Evolutionary conservation across 1,140 invertebrate species (phyloP).

Genomic region (Zaprionus gabonicus): DNA sequence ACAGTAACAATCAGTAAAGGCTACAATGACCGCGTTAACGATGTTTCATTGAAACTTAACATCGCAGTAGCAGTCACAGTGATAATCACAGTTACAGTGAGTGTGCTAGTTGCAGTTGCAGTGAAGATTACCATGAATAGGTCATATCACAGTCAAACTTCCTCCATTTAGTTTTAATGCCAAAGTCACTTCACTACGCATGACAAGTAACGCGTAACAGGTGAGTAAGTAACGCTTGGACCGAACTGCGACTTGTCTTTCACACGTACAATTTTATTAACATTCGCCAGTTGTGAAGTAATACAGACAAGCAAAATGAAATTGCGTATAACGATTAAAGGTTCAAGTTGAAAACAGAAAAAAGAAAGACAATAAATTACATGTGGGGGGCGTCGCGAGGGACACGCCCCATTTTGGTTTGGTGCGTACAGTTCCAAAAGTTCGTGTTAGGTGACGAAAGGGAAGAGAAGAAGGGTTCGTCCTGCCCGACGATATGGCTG

Average conservation of each 20-base stretch:
- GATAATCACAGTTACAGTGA: too few species aligned
- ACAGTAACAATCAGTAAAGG: too few species aligned
- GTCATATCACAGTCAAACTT: too few species aligned
- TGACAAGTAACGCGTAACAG: not conserved
- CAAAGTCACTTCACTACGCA: not conserved
- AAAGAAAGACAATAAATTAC: not conserved
- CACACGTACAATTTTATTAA: conserved; percentile 68
- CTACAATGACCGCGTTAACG: too few species aligned
- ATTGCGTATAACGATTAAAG: conserved; percentile 11
- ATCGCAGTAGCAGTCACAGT: too few species aligned
- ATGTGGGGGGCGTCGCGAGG: not conserved
- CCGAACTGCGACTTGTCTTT: not conserved
- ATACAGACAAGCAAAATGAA: not conserved
- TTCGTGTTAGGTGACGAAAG: not conserved
- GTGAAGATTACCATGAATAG: too few species aligned
- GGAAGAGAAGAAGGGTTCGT: not conserved
- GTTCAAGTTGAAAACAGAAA: conserved; percentile 10
- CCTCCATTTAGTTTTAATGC: too few species aligned
- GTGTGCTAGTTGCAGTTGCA: too few species aligned
- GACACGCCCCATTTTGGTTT: not conserved
- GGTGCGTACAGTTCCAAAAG: not conserved
- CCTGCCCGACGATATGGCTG: not conserved
- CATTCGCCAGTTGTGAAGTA: conserved; percentile 12
- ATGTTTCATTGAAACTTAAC: too few species aligned
- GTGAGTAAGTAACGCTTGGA: not conserved